Evolutionary conservation across 2,113 vertebrate species (phyloP).

Genomic region (Leptosomus discolor): DNA sequence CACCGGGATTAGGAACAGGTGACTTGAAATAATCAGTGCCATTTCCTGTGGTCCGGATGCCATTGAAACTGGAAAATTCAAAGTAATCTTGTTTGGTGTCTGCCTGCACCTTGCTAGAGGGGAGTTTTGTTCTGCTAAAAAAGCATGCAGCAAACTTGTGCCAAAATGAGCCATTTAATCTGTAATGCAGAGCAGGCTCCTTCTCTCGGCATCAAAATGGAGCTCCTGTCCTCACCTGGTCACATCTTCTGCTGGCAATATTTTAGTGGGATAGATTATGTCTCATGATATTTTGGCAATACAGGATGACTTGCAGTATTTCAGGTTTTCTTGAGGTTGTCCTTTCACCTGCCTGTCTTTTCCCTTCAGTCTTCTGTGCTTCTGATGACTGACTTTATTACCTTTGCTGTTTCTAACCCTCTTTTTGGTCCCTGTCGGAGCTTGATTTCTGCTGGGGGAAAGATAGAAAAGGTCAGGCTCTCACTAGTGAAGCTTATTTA

Average conservation of each 20-base stretch:
- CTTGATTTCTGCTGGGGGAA: constrained; percentile 26
- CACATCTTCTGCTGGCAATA: rapidly evolving
- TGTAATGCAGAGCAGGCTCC: background rate
- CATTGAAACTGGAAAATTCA: background rate
- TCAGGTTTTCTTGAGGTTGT: background rate
- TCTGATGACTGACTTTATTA: background rate
- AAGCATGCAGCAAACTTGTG: rapidly evolving
- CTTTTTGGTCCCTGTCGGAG: background rate
- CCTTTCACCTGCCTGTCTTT: background rate
- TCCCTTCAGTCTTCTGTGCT: background rate
- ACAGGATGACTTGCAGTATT: background rate
- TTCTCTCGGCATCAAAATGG: background rate
- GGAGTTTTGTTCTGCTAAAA: background rate
- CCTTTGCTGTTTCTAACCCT: background rate
- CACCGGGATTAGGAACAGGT: rapidly evolving
- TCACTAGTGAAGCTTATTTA: background rate
- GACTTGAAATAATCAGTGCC: background rate
- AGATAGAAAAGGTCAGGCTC: constrained; percentile 53
- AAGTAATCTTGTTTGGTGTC: background rate
- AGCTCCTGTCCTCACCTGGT: background rate
- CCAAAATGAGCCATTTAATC: background rate
- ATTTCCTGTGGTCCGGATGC: background rate
- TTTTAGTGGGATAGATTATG: background rate
- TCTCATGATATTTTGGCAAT: background rate
- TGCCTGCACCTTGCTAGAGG: background rate